These are phyloP conservation scores for Heterodera schachtii DNA, from an alignment of 1,140 invertebrate genomes.

Conservation along the genomic window DNA sequence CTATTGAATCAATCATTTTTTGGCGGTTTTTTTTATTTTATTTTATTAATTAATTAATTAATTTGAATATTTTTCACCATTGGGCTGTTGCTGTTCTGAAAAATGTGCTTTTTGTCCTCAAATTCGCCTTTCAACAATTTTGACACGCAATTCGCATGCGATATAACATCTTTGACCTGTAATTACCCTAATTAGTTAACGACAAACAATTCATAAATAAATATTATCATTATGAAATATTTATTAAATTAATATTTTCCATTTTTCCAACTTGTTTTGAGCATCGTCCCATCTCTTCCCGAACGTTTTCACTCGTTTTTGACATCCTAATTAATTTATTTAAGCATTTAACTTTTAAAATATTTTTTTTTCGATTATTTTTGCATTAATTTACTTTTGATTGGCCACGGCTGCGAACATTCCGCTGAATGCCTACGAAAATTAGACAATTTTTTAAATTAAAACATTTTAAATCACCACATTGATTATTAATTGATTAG, in stretches of 20 bases:
- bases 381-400: not conserved
- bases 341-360: not conserved
- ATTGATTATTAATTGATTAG: no score
- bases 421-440: slow-evolving; percentile 28
- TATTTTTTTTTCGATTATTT: not conserved
- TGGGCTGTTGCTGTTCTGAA: not conserved
- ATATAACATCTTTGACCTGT: slow-evolving; percentile 13
- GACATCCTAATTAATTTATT: slow-evolving; percentile 17
- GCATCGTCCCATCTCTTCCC: slow-evolving; percentile 11
- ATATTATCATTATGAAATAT: not conserved
- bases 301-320: not conserved
- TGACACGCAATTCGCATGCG: slow-evolving; percentile 24
- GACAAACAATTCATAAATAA: no score
- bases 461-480: not conserved
- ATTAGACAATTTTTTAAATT: not conserved
- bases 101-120: not conserved
- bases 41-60: not conserved
- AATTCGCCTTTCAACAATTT: slow-evolving; percentile 13
- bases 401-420: slow-evolving; percentile 32
- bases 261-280: slow-evolving; percentile 18
- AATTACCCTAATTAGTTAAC: no score
- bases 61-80: not conserved
- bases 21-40: not conserved
- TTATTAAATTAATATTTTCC: slow-evolving; percentile 5
- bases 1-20: not conserved